These are phyloP conservation scores for Mystacornis crossleyi DNA, from an alignment of 2,113 vertebrate species.

Conservation along the genomic window DNA sequence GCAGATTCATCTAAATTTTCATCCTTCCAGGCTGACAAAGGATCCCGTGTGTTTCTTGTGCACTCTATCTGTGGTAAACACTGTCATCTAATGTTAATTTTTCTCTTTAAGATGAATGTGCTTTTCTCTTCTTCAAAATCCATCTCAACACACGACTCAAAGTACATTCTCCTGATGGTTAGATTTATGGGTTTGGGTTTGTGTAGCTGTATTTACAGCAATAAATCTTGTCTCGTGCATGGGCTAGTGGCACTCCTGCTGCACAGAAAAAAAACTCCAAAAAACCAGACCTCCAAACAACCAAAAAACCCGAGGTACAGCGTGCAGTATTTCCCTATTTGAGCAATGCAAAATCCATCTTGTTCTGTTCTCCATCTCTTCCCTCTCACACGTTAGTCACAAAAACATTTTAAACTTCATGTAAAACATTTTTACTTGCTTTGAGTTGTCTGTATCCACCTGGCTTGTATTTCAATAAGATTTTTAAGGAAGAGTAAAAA, in stretches of 20 bases:
- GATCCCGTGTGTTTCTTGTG: neutral
- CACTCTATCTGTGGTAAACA: neutral
- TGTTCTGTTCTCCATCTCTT: neutral
- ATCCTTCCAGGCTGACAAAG: neutral
- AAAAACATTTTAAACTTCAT: neutral
- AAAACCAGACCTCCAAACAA: neutral
- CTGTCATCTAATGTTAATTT: neutral
- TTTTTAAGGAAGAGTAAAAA: neutral
- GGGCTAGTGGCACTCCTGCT: neutral
- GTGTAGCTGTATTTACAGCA: neutral
- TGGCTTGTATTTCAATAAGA: neutral
- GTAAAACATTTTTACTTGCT: neutral
- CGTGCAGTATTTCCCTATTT: no score
- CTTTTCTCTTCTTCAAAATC: neutral
- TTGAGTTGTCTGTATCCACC: neutral
- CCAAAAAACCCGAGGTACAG: neutral
- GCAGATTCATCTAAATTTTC: neutral
- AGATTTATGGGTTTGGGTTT: neutral
- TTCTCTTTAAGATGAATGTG: neutral
- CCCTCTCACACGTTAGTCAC: neutral
- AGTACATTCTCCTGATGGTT: neutral
- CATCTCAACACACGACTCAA: neutral
- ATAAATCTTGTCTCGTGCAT: neutral
- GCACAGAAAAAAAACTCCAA: neutral
- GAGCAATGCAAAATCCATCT: neutral